A percentile compares a stretch with the other conserved stretches of the same genome.
Evolutionary conservation across 1,140 invertebrate genomes (phyloP).

Genomic region (Thaumetopoea pityocampa): DNA sequence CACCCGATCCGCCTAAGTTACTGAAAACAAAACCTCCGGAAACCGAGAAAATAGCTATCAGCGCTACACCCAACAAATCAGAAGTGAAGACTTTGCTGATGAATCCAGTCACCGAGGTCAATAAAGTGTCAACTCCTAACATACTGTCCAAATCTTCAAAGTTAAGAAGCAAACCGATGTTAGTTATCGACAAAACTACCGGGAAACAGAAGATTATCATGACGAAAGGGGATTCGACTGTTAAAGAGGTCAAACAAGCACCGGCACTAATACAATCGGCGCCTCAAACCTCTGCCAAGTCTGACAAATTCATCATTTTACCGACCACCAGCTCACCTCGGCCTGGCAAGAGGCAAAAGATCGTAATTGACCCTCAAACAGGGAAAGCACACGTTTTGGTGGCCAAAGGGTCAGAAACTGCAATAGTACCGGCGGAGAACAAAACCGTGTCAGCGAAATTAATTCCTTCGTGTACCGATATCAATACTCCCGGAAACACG

Average conservation of each 20-base stretch:
- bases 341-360: conserved; percentile 55
- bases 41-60: conserved; percentile 46
- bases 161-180: conserved; percentile 61
- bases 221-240: conserved; percentile 44
- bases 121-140: conserved; percentile 65
- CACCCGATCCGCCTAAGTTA: conserved; percentile 42
- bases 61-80: conserved; percentile 34
- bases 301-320: conserved; percentile 80
- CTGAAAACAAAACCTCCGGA: conserved; percentile 52
- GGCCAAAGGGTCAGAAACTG: conserved; percentile 37
- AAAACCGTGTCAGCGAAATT: conserved; percentile 73
- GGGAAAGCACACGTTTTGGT: conserved; percentile 62
- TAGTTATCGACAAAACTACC: conserved; percentile 66
- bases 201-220: conserved; percentile 70
- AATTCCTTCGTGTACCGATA: conserved; percentile 41
- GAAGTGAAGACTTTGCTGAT: conserved; percentile 59
- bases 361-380: conserved; percentile 67
- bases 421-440: conserved; percentile 34
- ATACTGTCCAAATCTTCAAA: conserved; percentile 72
- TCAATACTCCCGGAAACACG: conserved; percentile 55
- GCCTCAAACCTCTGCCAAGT: conserved; percentile 56
- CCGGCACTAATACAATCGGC: conserved; percentile 37
- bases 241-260: conserved; percentile 54
- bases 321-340: conserved; percentile 67
- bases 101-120: conserved; percentile 44